Percentiles rank a stretch among this genome's conserved stretches.
Evolutionary conservation across 2,797 vertebrate species (phyloP).

Genomic region (Threskiornis aethiopicus): DNA sequence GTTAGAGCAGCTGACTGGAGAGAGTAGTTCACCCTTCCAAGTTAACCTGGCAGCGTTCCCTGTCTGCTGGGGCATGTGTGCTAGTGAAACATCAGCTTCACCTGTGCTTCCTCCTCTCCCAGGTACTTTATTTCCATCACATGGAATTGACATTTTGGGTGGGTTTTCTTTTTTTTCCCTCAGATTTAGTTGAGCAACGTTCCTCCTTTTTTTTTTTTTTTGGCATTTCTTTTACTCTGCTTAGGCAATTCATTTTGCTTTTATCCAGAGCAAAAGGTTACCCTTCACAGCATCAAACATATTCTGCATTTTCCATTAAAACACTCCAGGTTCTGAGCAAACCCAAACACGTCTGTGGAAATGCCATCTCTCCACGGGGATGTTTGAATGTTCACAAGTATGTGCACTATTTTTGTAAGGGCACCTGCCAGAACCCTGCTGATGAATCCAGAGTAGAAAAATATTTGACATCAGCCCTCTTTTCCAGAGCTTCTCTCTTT

Average conservation of each 20-base stretch:
- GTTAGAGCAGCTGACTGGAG: neutral
- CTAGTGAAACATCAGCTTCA: neutral
- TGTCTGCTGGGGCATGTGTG: neutral
- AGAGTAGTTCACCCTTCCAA: neutral
- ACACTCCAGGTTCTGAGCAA: conserved; percentile 4
- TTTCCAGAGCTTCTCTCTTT: neutral
- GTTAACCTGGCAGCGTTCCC: neutral
- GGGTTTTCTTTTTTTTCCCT: neutral
- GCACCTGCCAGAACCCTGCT: conserved; percentile 51
- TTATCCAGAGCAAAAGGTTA: neutral
- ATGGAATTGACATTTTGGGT: neutral
- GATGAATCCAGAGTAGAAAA: conserved; percentile 20
- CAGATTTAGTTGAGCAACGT: neutral
- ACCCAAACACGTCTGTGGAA: conserved; percentile 41
- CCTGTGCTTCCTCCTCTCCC: neutral
- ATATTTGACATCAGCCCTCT: neutral
- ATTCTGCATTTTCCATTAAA: conserved; percentile 27
- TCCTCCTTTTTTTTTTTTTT: neutral
- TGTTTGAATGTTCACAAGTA: conserved; percentile 1
- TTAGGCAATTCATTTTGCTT: neutral
- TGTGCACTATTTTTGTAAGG: conserved; percentile 1
- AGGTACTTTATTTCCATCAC: neutral
- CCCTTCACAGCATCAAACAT: neutral
- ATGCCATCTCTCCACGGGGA: neutral
- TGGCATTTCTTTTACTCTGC: neutral